These are phyloP conservation scores for Zygaena filipendulae DNA, from an alignment of 2,888 invertebrate genomes.

Conservation along the genomic window DNA sequence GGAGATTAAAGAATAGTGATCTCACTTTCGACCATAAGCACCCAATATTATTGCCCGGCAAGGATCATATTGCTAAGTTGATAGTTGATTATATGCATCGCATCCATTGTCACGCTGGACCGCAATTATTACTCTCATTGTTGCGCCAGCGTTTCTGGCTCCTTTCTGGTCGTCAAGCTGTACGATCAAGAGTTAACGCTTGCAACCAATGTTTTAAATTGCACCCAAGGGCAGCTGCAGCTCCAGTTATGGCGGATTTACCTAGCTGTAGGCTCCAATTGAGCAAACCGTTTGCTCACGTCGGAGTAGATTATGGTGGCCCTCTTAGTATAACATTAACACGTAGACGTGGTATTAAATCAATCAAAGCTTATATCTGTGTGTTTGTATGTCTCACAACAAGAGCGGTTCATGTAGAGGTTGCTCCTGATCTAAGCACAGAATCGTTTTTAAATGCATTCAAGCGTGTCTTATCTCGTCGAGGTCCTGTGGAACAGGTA, in stretches of 20 bases:
- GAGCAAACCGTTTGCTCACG: conserved; percentile 1
- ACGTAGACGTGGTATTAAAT: conserved; percentile 1
- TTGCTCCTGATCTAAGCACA: conserved; percentile 12
- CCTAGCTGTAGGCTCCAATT: conserved; percentile 1
- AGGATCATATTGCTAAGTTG: conserved; percentile 3
- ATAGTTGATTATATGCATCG: conserved; percentile 7
- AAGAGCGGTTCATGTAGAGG: conserved; percentile 12
- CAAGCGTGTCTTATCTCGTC: conserved; percentile 14
- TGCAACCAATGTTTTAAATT: background rate
- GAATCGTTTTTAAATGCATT: conserved; percentile 12
- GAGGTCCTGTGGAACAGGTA: conserved; percentile 10
- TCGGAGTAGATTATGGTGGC: conserved; percentile 1
- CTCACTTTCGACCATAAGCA: conserved; percentile 2
- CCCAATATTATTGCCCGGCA: background rate
- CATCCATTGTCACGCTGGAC: conserved; percentile 7
- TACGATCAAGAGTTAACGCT: background rate
- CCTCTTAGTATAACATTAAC: conserved; percentile 1
- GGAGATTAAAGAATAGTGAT: background rate
- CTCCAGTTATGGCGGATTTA: conserved; percentile 1
- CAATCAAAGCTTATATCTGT: too few relatives aligned
- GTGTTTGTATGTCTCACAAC: conserved; percentile 10
- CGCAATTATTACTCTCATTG: conserved; percentile 6
- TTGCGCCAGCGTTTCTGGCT: conserved; percentile 8
- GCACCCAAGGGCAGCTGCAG: background rate
- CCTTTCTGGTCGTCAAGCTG: conserved; percentile 1